Percentiles rank a stretch among this genome's conserved stretches.
These are phyloP conservation scores for Cetoscarus ocellatus DNA, from an alignment of 2,797 vertebrate genomes.

Conservation along the genomic window DNA sequence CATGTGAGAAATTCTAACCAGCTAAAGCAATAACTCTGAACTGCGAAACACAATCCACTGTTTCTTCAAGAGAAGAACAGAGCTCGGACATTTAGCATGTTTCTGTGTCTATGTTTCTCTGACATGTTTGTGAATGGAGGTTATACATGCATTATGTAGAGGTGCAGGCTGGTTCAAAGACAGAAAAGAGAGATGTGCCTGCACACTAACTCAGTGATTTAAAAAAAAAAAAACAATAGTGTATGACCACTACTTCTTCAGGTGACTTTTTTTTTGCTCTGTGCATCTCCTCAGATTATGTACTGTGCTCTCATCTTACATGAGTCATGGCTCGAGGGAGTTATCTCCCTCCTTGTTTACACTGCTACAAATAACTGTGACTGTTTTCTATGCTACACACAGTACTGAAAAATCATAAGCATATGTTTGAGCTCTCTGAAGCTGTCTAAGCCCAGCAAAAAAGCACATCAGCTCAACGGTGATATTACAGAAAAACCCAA, in stretches of 20 bases:
- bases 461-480: slow-evolving; percentile 25
- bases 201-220: no score
- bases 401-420: slow-evolving; percentile 17
- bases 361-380: slow-evolving; percentile 53
- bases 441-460: slow-evolving; percentile 53
- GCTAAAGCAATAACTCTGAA: slow-evolving; percentile 46
- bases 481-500: slow-evolving; percentile 20
- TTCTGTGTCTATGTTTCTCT: slow-evolving; percentile 16
- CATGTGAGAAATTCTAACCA: slow-evolving; percentile 24
- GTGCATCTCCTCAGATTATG: slow-evolving; percentile 3
- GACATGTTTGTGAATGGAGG: no score
- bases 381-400: slow-evolving; percentile 47
- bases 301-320: slow-evolving; percentile 8
- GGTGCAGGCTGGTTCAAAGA: no score
- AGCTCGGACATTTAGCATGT: slow-evolving; percentile 40
- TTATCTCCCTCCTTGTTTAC: slow-evolving; percentile 48
- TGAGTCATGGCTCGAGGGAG: slow-evolving; percentile 24
- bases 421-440: slow-evolving; percentile 30
- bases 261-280: neutral
- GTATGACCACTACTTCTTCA: no score
- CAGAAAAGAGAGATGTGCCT: no score
- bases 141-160: no score
- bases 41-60: slow-evolving; percentile 22
- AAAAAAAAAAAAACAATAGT: no score
- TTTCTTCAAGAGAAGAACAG: slow-evolving; percentile 18